Conservation (phyloP, 2,797 vertebrate species). For the Todus mexicanus region DNA sequence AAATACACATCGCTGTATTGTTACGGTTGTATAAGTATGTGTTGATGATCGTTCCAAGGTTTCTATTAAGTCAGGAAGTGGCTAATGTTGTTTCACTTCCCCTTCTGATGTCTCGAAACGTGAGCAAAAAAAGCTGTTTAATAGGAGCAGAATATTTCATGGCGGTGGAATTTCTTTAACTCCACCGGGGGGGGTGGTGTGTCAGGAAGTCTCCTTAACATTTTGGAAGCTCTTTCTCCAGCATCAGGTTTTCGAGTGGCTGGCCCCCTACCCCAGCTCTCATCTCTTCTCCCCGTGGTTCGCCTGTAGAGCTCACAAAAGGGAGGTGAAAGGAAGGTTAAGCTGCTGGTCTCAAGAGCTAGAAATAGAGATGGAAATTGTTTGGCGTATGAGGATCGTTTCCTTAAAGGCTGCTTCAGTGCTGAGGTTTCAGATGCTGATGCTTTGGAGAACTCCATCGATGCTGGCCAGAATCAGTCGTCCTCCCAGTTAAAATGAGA, state of each 20-base stretch:
- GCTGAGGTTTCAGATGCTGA: fast-evolving
- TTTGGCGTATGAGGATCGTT: background rate
- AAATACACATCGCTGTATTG: background rate
- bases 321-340: constrained; percentile 42
- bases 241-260: constrained; percentile 10
- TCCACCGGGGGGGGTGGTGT: background rate
- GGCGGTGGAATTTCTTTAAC: background rate
- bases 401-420: background rate
- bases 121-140: constrained; percentile 3
- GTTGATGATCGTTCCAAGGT: background rate
- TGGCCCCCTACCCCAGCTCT: background rate
- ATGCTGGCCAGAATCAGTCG: background rate
- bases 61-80: constrained; percentile 31
- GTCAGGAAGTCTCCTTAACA: background rate
- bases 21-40: background rate
- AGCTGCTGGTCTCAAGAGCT: constrained; percentile 18
- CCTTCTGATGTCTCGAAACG: background rate
- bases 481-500: background rate
- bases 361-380: constrained; percentile 25
- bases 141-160: background rate
- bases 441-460: background rate
- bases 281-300: background rate
- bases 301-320: background rate
- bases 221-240: constrained; percentile 21
- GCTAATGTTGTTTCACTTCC: constrained; percentile 22